These are phyloP conservation scores for Andrena praecox DNA, from an alignment of 2,888 invertebrate genomes.

Conservation along the genomic window DNA sequence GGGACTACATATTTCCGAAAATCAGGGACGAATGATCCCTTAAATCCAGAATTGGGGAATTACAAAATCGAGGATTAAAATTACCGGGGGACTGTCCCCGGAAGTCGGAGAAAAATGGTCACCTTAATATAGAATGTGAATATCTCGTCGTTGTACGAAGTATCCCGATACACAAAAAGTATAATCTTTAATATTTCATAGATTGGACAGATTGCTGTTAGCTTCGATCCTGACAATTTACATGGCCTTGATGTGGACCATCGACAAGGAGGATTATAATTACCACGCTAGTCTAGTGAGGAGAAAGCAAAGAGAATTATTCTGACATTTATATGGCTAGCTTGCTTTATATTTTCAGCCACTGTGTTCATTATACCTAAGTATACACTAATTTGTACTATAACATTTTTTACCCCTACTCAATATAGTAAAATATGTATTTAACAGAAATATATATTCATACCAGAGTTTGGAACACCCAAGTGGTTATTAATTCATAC, in stretches of 20 bases:
- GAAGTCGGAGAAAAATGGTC: no score
- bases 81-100: no score
- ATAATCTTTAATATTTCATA: constrained; percentile 74
- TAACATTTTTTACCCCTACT: constrained; percentile 6
- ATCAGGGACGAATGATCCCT: no score
- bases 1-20: no score
- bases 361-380: constrained; percentile 35
- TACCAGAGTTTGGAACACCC: constrained; percentile 5
- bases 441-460: constrained; percentile 25
- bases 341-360: background rate
- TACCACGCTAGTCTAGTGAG: constrained; percentile 86
- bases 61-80: no score
- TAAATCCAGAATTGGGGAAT: no score
- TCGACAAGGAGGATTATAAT: constrained; percentile 86
- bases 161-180: background rate
- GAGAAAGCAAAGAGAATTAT: constrained; percentile 83
- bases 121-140: no score
- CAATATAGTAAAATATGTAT: constrained; percentile 21
- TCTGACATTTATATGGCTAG: constrained; percentile 28
- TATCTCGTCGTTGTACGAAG: background rate
- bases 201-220: constrained; percentile 87
- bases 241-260: constrained; percentile 88
- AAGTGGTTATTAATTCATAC: background rate
- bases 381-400: background rate
- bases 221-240: constrained; percentile 86